Base-by-base conservation (phyloP, 2,113 vertebrate species). In the Accipiter virgatus region DNA sequence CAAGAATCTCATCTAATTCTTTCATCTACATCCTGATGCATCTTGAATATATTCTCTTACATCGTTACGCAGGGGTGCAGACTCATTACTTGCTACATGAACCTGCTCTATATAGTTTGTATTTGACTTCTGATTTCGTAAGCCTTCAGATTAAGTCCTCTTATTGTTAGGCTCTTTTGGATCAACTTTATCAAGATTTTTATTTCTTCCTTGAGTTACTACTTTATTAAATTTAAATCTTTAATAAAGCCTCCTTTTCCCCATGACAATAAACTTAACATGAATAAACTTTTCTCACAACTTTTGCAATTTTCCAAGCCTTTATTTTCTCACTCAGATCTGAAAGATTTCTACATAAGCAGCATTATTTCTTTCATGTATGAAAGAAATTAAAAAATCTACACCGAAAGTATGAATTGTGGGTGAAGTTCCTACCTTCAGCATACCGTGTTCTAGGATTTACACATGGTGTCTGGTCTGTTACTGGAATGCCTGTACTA, bases 191-290 rank as follows among this genome's bases (percentile, higher is more conserved):
- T 97, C 89, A 97, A 95, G 94, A 88, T 90, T 98, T 96, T 96
- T 97, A 97, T 98, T 97, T 97, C 96, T 97, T 96, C 95, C 93
- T 93, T 93, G 96, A 86, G 83, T 97, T 97, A 97, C 96, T 95
- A 93, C 97, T 97, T 98, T 98, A 98, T 98, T 98, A 98, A 96
- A 97, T 90, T 97, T 97, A 97, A 98, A 98, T 97, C 95, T 97
- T 94, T 92, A 97, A 97, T 97, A 98, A 98, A 97, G 96, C 83
- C 88, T 92, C 53, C 93, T 96, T 92, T 93, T 83, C 80, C 95
- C 70, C 91, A 42, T 92, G 97, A 97, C 95, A 96, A 97, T 97
- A 97, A 96, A 91, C 87, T 86, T 81, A 81, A 68, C 89, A 91
- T 61, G 92, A 93, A 89, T 68, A 98, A 96, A 96, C 95, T 97